Conservation (phyloP, 1,140 invertebrate genomes). For the Lasaia peninsularis region DNA sequence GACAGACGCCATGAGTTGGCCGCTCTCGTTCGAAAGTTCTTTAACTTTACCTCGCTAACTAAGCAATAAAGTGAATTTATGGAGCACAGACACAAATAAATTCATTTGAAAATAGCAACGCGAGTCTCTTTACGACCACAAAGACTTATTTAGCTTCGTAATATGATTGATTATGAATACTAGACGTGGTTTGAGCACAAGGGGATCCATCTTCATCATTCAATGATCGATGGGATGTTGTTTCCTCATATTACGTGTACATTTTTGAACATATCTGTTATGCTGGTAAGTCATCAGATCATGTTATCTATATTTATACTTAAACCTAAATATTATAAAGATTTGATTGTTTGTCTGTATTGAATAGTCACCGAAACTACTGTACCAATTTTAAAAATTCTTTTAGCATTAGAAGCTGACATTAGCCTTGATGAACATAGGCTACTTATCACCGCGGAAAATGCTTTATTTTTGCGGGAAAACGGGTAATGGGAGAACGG, state of each 20-base stretch:
- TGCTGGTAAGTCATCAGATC: background rate
- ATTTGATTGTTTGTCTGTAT: too few species aligned
- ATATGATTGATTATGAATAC: background rate
- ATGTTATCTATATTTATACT: background rate
- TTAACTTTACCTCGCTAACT: too few species aligned
- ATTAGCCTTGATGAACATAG: too few species aligned
- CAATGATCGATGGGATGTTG: background rate
- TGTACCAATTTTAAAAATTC: too few species aligned
- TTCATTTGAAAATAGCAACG: background rate
- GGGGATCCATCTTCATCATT: background rate
- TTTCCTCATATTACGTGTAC: background rate
- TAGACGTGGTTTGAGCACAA: background rate
- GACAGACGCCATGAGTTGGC: too few species aligned
- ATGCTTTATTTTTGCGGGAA: too few species aligned
- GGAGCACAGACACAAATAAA: background rate
- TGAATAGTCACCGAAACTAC: too few species aligned
- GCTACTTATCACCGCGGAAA: too few species aligned
- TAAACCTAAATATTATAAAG: background rate
- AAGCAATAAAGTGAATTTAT: background rate
- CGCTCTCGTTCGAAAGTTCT: too few species aligned
- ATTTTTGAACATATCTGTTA: background rate
- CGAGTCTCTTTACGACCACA: background rate
- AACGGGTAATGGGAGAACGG: too few species aligned
- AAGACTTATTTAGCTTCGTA: conserved; percentile 1
- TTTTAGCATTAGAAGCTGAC: too few species aligned